Evolutionary conservation across 2,113 vertebrate genomes (phyloP).

Genomic region (Daphoenositta chrysoptera): DNA sequence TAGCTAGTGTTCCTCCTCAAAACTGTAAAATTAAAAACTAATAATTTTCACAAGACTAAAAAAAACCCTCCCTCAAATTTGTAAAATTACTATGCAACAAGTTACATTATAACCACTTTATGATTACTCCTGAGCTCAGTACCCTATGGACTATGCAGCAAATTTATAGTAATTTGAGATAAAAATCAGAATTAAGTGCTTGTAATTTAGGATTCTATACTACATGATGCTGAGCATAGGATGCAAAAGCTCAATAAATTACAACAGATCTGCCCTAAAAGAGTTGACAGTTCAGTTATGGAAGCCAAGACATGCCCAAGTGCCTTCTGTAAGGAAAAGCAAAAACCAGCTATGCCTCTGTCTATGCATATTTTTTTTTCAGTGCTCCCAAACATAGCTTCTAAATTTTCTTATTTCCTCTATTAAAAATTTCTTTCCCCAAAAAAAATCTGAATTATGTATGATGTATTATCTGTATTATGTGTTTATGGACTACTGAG

Average conservation of each 20-base stretch:
- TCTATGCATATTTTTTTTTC: not conserved
- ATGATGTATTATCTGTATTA: not conserved
- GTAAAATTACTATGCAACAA: not conserved
- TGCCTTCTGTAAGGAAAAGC: not conserved
- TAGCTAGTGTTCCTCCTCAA: not conserved
- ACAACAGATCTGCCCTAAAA: not conserved
- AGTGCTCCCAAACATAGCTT: not conserved
- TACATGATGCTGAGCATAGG: not conserved
- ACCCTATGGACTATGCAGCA: not conserved
- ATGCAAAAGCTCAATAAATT: not conserved
- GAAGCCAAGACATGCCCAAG: not conserved
- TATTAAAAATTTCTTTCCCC: not conserved
- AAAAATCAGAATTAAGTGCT: not conserved
- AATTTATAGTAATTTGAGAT: not conserved
- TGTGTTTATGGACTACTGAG: not conserved
- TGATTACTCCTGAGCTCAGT: not conserved
- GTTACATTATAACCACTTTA: not conserved
- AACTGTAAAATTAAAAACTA: not conserved
- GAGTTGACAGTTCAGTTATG: not conserved
- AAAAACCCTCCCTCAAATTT: not conserved
- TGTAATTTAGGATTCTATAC: not conserved
- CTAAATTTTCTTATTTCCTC: not conserved
- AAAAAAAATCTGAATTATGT: fast-evolving
- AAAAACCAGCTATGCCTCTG: not conserved
- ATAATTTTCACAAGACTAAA: not conserved